phyloP scores from a whole-genome alignment of 2,797 vertebrate genomes.

The Aulostomus chinensis region DNA sequence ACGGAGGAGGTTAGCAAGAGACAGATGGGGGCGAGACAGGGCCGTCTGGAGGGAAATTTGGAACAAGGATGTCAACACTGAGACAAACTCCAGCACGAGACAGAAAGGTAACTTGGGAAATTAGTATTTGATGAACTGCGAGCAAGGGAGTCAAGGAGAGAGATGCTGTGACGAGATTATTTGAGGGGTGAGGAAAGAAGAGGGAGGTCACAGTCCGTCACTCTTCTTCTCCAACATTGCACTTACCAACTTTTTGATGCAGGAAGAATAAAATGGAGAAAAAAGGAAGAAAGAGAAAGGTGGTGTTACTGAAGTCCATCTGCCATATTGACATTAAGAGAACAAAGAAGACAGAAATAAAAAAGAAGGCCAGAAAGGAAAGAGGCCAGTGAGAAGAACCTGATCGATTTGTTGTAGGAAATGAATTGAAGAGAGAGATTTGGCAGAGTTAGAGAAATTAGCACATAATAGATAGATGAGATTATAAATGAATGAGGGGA shows the following conservation, averaged over 20 bases:
- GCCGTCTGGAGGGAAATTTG: conserved; percentile 38
- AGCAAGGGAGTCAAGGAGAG: conserved; percentile 42
- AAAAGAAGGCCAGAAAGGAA: conserved; percentile 1
- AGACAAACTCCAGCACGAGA: conserved; percentile 44
- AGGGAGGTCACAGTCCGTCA: conserved; percentile 18
- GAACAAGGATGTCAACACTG: conserved; percentile 44
- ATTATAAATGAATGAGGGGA: too few species aligned
- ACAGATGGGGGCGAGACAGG: conserved; percentile 37
- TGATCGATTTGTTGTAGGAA: too few species aligned
- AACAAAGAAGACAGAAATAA: conserved; percentile 20
- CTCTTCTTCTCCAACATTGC: conserved; percentile 50
- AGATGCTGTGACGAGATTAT: conserved; percentile 46
- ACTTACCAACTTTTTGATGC: conserved; percentile 70
- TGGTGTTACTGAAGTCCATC: conserved; percentile 29
- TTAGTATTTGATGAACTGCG: conserved; percentile 56
- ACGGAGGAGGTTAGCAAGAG: conserved; percentile 45
- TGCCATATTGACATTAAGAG: conserved; percentile 6
- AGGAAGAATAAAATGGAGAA: conserved; percentile 34
- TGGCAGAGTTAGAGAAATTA: too few species aligned
- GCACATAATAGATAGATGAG: too few species aligned
- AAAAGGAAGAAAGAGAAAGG: conserved; percentile 18
- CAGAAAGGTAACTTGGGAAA: conserved; percentile 53
- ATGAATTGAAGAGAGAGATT: too few species aligned
- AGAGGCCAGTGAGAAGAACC: too few species aligned
- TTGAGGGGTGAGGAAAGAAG: conserved; percentile 43